Base-by-base conservation (phyloP, 2,888 invertebrate genomes). In the Plebejus argus region DNA sequence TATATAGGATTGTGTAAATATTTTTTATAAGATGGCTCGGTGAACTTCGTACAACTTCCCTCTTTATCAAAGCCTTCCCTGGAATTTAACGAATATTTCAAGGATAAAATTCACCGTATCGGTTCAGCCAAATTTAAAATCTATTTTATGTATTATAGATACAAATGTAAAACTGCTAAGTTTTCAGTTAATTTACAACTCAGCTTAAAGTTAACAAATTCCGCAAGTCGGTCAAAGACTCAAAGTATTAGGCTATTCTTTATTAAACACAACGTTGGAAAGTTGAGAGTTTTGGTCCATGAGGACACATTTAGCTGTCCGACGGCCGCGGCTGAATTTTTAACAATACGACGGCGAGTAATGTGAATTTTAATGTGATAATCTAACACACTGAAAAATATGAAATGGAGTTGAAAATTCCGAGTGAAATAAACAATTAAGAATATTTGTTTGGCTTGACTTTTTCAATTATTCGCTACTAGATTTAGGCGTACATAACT, bases 361-460 rank as follows among this genome's bases (percentile, higher is more conserved):
- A 61, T 61, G 61, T 33, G 66, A 66, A 66, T 15, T 66, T 66
- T 28, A 33, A 66, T 66, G 28, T 66, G 20, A 28, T 28, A 66
- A 28, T 66, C 28, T 33, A 23, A 12, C 58, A 12, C 28, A 66
- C 28, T 66, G 28, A 15, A 28, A 4, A 61, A 18, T 53, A 5
- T 7, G 12, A 66, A 28, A 6, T 33, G 66, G 15, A 33, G 15
- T 28, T 66, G 15, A 7, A 18, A 18, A 53, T 53, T 53, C 18
- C 18, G 28, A 66, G 66, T 66, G 66, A 28, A 66, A 66, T 33
- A 15, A 66, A 66, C 7, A 33, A 18, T 33, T 20, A 23, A 4
- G 12, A 61, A 61, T 23, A 3, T 4, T 53, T 53, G 12, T 18
- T 53, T 18, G 5, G 53, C 18, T 15, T 4, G 12, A 53, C 18